Conservation (phyloP, 1,140 invertebrate species). For the Cotesia typhae region DNA sequence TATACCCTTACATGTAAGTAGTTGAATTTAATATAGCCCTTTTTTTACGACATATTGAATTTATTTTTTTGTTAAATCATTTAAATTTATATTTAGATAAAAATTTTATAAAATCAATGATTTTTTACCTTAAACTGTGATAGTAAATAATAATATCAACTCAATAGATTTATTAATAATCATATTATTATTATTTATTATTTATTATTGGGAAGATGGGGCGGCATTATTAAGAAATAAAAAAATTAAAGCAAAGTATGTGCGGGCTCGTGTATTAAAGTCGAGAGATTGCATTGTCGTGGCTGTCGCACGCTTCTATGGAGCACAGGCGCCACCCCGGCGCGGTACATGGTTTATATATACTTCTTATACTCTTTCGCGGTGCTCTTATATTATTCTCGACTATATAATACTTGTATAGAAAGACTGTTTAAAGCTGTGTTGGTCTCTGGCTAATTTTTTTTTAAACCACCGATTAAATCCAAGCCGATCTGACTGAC, state of each 20-base stretch:
- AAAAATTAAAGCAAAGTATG: not conserved
- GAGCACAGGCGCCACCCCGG: conserved; percentile 41
- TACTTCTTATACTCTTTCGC: conserved; percentile 11
- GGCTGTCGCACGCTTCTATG: conserved; percentile 38
- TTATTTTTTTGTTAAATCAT: conserved; percentile 4
- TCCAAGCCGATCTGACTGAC: conserved; percentile 59
- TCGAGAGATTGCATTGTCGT: conserved; percentile 41
- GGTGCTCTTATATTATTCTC: not conserved
- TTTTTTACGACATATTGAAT: conserved; percentile 60
- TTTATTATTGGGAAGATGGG: too few relatives aligned
- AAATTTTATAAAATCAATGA: too few relatives aligned
- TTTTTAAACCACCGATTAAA: conserved; percentile 56
- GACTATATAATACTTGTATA: not conserved
- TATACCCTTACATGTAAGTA: not conserved
- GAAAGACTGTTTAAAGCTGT: conserved; percentile 1
- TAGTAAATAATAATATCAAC: too few relatives aligned
- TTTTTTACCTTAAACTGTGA: too few relatives aligned
- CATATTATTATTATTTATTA: too few relatives aligned
- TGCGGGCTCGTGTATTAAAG: conserved; percentile 24
- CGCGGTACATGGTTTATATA: conserved; percentile 36
- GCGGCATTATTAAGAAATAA: not conserved
- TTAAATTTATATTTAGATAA: too few relatives aligned
- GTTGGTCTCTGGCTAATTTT: conserved; percentile 21
- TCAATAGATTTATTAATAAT: too few relatives aligned
- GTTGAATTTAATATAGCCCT: conserved; percentile 24